These are phyloP conservation scores for Panagrolaimus sp. DNA, from an alignment of 1,140 invertebrate species.

Conservation along the genomic window DNA sequence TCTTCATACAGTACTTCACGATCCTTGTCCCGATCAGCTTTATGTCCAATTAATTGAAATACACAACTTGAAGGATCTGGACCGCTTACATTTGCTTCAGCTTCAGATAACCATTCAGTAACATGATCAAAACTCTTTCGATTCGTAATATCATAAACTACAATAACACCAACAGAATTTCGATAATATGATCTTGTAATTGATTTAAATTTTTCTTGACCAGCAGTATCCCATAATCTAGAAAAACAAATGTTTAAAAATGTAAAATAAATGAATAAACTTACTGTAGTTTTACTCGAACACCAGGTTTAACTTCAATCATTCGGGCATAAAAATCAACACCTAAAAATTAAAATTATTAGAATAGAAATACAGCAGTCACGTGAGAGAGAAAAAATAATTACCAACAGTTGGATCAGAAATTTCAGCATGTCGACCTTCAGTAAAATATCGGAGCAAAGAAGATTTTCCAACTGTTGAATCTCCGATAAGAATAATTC, in stretches of 20 bases:
- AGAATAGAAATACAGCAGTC: constrained; percentile 20
- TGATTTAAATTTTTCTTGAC: constrained; percentile 84
- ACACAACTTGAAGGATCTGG: constrained; percentile 72
- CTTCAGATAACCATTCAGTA: constrained; percentile 89
- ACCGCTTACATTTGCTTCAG: constrained; percentile 77
- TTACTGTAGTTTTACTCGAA: constrained; percentile 84
- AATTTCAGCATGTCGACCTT: constrained; percentile 93
- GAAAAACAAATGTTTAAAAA: no score
- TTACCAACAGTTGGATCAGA: constrained; percentile 53
- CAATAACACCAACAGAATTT: constrained; percentile 89
- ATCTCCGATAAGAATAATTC: constrained; percentile 93
- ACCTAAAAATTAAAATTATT: constrained; percentile 60
- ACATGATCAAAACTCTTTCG: constrained; percentile 87
- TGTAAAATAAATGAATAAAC: no score
- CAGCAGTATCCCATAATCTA: constrained; percentile 88
- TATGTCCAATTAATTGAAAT: constrained; percentile 90
- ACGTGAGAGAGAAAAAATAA: constrained; percentile 23
- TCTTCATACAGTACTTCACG: constrained; percentile 74
- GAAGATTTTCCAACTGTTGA: constrained; percentile 96
- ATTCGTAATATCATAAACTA: constrained; percentile 94
- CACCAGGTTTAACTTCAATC: constrained; percentile 88
- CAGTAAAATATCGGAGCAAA: constrained; percentile 86
- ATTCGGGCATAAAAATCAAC: constrained; percentile 88
- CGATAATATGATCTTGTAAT: constrained; percentile 93
- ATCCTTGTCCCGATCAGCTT: constrained; percentile 70